Evolutionary conservation across 2,113 vertebrate species (phyloP), one percentile per base, ranked within the genome.

Genomic region (Salvelinus alpinus): DNA sequence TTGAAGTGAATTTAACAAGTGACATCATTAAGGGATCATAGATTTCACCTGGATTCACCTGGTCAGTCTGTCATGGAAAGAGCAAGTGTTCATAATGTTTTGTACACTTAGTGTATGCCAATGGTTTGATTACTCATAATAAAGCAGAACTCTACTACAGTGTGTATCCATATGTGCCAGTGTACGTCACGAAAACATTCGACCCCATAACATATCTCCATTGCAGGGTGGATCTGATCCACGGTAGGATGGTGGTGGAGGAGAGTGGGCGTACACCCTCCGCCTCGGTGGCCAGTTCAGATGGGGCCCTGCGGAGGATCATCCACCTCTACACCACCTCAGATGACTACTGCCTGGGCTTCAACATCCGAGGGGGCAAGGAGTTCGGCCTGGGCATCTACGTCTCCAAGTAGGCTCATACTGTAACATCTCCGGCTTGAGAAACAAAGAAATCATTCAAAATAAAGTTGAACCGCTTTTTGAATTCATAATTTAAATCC

Each of bases 361-460:
- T 98, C 91, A 98, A 98, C 89, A 97, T 98, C 86, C 94, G 97
- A 0, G 96, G 97, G 0, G 97, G 97, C 27, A 96, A 94, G 84
- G 97, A 98, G 88, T 98, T 97, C 0, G 96, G 96, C 81, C 93
- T 98, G 5, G 97, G 97, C 80, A 98, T 98, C 90, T 98, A 97
- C 0, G 96, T 98, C 80, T 98, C 97, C 87, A 98, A 95, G 97
- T 98, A 94, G 51, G 51, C 51, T 4, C 51, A 1, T 18, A 18
- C 12, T 54, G 51, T 18, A 18, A 54, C 51, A 54, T 54, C 1
- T 51, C 48, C 14, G 14, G 48, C 48, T 51, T 4, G 51, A 54
- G 51, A 54, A 54, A 54, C 13, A 54, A 11, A 44, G 38, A 44
- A 44, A 44, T 44, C 2, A 1, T 16, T 16, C 1, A 14, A 51